These are phyloP conservation scores for Pelecanoides urinatrix DNA, from an alignment of 2,113 vertebrate species.

Conservation along the genomic window DNA sequence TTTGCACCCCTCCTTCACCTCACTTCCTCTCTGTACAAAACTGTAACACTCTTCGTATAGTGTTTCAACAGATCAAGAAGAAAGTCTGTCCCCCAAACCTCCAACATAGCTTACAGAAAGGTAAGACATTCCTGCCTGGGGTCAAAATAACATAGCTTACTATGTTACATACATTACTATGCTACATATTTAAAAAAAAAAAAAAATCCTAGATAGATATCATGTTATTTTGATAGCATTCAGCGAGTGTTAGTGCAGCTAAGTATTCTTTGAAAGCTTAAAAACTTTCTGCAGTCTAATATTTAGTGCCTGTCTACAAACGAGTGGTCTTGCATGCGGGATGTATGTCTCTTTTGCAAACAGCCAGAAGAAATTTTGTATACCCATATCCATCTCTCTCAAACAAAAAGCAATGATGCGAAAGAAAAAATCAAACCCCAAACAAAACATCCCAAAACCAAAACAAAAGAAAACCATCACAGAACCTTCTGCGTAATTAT, in stretches of 20 bases:
- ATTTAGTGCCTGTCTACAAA: background rate
- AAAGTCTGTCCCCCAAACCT: background rate
- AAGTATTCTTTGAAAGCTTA: background rate
- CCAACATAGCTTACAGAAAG: background rate
- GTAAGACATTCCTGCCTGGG: background rate
- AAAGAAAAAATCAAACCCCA: background rate
- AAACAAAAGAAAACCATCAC: background rate
- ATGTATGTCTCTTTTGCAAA: background rate
- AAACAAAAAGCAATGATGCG: background rate
- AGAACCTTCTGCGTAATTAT: background rate
- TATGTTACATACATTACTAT: background rate
- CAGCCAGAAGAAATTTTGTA: background rate
- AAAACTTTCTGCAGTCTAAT: background rate
- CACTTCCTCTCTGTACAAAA: background rate
- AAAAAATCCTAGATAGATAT: background rate
- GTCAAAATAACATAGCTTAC: background rate
- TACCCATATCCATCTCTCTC: background rate
- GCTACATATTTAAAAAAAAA: background rate
- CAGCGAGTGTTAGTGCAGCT: background rate
- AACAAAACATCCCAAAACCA: background rate
- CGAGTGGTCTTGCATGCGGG: background rate
- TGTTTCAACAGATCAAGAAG: background rate
- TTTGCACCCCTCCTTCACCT: background rate
- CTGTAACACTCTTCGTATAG: rapidly evolving
- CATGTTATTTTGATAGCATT: background rate